Conservation (phyloP, 2,797 vertebrate genomes). For the Poecile montanus region DNA sequence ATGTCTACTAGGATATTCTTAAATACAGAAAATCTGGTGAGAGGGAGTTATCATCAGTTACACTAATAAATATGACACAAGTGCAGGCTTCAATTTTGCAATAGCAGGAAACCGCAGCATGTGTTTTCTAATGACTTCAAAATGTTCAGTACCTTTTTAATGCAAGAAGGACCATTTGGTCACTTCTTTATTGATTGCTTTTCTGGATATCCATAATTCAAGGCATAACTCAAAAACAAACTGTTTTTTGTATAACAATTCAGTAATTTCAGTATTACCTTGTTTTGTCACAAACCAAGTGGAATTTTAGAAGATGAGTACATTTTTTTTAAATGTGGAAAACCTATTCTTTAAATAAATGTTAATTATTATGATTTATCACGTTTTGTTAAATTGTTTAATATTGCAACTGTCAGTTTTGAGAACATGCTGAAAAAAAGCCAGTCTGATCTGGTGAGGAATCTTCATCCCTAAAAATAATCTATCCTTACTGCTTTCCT, state of each 20-base stretch:
- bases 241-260: not conserved
- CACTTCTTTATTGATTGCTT: not conserved
- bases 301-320: not conserved
- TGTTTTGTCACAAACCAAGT: not conserved
- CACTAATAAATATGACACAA: not conserved
- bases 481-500: not conserved
- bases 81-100: not conserved
- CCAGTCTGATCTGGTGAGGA: not conserved
- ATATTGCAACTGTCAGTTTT: not conserved
- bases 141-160: not conserved
- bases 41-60: not conserved
- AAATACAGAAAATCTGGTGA: not conserved
- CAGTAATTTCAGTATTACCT: not conserved
- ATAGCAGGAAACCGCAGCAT: rapidly evolving
- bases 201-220: not conserved
- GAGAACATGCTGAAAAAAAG: not conserved
- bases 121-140: not conserved
- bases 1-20: not conserved
- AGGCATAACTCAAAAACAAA: not conserved
- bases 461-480: not conserved
- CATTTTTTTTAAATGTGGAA: not conserved
- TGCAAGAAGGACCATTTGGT: not conserved
- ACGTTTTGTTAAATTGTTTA: not conserved
- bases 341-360: not conserved
- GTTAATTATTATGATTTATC: not conserved